Evolutionary conservation across 2,888 invertebrate species (phyloP), one percentile per base, ranked within the genome.

Genomic region (Phrixothrix hirtus): DNA sequence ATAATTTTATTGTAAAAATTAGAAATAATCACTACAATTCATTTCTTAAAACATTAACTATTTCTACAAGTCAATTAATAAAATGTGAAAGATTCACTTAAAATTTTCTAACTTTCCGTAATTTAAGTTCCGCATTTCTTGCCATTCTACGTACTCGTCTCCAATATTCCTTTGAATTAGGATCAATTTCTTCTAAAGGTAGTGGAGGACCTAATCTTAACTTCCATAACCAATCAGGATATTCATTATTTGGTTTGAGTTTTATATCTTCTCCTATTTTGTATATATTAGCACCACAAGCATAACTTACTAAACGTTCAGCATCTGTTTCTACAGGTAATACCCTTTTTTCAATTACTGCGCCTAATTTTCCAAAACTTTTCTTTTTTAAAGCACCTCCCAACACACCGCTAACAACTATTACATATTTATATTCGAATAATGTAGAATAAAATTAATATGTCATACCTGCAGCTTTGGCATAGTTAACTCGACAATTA

Each of bases 201-300:
- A 81, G 79, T 2, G 86, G 79, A 2, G 79, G 74, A 1, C 86
- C 88, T 10, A 82, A 82, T 62, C 83, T 77, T 9, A 96, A 68
- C 1, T 68, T 77, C 95, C 95, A 96, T 52, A 97, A 77, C 96
- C 96, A 97, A 1, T 87, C 87, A 0, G 96, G 97, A 76, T 97
- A 97, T 70, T 94, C 92, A 13, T 79, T 79, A 68, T 92, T 88
- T 0, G 86, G 81, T 71, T 86, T 86, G 11, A 87, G 52, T 75
- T 89, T 82, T 0, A 95, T 78, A 69, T 95, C 94, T 71, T 90
- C 83, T 0, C 93, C 89, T 9, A 87, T 86, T 69, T 84, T 84
- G 52, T 83, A 79, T 43, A 92, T 86, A 72, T 96, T 95, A 47
- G 88, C 87, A 1, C 96, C 96, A 65, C 95, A 95, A 5, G 89